Evolutionary conservation across 2,797 vertebrate genomes (phyloP).

Genomic region (Danio choprae): DNA sequence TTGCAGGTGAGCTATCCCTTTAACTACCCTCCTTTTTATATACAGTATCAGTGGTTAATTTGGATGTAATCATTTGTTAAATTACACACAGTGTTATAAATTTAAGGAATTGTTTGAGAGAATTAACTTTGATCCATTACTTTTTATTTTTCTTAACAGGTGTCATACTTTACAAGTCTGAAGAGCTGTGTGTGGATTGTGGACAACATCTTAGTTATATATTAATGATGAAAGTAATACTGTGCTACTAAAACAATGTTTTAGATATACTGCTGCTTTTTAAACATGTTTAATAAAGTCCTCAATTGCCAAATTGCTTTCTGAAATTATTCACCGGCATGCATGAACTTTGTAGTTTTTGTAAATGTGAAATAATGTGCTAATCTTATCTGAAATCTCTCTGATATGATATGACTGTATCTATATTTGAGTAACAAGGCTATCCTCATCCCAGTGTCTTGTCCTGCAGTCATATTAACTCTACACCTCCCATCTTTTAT

Average conservation of each 20-base stretch:
- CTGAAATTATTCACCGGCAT: background rate
- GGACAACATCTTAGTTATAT: background rate
- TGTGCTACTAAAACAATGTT: background rate
- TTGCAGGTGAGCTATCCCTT: no score
- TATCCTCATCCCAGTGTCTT: background rate
- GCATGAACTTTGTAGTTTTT: background rate
- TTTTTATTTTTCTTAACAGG: slow-evolving; percentile 1
- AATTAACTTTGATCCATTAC: background rate
- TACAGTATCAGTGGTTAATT: background rate
- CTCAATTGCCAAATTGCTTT: background rate
- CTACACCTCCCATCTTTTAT: background rate
- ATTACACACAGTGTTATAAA: background rate
- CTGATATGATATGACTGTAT: background rate
- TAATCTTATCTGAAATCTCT: slow-evolving; percentile 35
- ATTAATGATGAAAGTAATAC: background rate
- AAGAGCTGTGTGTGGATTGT: background rate
- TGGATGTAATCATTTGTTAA: background rate
- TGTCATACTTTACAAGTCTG: background rate
- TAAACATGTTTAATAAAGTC: slow-evolving; percentile 33
- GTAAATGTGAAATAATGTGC: background rate
- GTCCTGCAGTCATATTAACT: background rate
- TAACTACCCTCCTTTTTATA: background rate
- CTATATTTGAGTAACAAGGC: background rate
- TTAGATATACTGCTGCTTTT: background rate
- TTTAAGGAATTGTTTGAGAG: background rate